Percentiles rank a stretch among this genome's conserved stretches.
These are phyloP conservation scores for Corvus moneduloides DNA, from an alignment of 2,113 vertebrate species.

Conservation along the genomic window DNA sequence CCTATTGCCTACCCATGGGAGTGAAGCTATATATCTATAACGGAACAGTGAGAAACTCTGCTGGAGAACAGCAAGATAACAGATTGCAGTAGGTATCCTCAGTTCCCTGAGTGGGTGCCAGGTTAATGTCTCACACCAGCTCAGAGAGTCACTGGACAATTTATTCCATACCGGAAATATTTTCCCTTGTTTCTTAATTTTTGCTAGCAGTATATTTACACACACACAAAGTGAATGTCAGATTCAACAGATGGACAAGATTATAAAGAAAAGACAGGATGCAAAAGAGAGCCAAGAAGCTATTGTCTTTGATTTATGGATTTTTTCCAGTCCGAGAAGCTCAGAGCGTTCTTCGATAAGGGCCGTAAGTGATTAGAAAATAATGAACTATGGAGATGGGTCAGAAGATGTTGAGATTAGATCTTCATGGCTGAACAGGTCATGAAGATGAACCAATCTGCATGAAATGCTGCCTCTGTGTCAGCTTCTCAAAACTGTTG, in stretches of 20 bases:
- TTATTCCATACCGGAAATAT: not conserved
- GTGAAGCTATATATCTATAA: not conserved
- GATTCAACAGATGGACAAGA: not conserved
- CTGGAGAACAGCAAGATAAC: not conserved
- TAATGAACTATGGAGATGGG: conserved; percentile 54
- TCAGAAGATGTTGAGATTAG: conserved; percentile 54
- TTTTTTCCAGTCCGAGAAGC: conserved; percentile 39
- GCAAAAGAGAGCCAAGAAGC: not conserved
- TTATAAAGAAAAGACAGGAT: not conserved
- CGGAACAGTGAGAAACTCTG: not conserved
- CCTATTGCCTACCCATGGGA: not conserved
- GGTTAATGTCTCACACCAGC: not conserved
- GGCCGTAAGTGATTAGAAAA: conserved; percentile 53
- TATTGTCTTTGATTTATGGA: conserved; percentile 59
- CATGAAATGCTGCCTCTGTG: conserved; percentile 16
- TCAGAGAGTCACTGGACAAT: not conserved
- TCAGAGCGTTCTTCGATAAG: conserved; percentile 26
- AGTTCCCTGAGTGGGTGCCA: not conserved
- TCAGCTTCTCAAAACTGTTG: conserved; percentile 11
- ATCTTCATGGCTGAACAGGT: conserved; percentile 30
- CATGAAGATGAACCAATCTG: conserved; percentile 3
- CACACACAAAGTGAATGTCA: not conserved
- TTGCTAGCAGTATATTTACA: not conserved
- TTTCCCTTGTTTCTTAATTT: not conserved
- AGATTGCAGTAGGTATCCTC: not conserved